Percentiles rank a stretch among this genome's conserved stretches.
phyloP scores from a whole-genome alignment of 2,113 vertebrate genomes.

The Cyprichromis sp. region DNA sequence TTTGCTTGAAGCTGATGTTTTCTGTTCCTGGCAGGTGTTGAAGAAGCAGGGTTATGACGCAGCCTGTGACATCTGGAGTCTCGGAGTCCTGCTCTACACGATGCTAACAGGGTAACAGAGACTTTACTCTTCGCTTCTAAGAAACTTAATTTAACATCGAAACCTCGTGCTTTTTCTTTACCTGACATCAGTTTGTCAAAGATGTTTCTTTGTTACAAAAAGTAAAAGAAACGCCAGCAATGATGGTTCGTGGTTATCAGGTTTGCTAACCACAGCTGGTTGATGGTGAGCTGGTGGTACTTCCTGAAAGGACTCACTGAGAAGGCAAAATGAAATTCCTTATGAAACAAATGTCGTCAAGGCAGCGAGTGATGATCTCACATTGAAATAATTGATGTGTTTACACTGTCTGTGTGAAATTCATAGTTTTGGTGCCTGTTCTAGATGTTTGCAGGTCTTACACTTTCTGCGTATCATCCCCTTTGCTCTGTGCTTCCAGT shows the following conservation, averaged over 20 bases:
- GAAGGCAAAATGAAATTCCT: background rate
- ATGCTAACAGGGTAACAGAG: conserved; percentile 69
- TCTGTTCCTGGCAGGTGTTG: conserved; percentile 54
- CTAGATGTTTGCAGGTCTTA: fast-evolving
- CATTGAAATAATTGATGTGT: fast-evolving
- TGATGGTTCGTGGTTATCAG: background rate
- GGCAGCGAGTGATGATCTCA: background rate
- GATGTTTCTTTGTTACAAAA: background rate
- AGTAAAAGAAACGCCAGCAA: fast-evolving
- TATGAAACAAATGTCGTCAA: background rate
- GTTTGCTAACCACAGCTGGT: background rate
- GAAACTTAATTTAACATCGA: fast-evolving
- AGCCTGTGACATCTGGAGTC: conserved; percentile 77
- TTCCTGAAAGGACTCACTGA: background rate
- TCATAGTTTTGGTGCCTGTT: background rate
- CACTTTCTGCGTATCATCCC: background rate
- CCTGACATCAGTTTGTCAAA: background rate
- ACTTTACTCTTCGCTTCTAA: background rate
- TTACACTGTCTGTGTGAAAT: background rate
- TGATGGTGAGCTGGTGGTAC: background rate
- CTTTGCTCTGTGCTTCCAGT: conserved; percentile 46
- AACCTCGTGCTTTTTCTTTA: background rate
- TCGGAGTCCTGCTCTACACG: conserved; percentile 75
- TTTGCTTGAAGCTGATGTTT: background rate
- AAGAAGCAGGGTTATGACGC: conserved; percentile 77